phyloP scores from a whole-genome alignment of 2,888 invertebrate species.

The Hirtodrosophila histrioides region DNA sequence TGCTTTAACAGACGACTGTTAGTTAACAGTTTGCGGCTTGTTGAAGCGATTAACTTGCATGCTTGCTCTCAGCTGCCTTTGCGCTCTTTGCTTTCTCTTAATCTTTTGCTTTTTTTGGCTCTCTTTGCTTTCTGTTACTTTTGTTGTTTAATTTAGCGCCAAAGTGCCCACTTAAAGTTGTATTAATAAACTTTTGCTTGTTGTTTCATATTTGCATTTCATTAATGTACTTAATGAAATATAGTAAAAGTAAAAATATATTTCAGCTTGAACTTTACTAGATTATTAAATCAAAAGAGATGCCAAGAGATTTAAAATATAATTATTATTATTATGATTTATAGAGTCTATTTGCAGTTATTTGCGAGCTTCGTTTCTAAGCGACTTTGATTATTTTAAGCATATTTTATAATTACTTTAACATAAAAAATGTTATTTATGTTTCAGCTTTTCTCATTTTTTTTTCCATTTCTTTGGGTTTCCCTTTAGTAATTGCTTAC shows the following conservation, averaged over 20 bases:
- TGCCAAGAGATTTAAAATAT: not conserved
- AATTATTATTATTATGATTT: not conserved
- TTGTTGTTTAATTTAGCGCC: slow-evolving; percentile 10
- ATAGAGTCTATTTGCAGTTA: too few relatives aligned
- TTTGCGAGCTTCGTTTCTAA: not conserved
- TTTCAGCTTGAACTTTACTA: slow-evolving; percentile 22
- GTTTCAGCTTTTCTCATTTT: slow-evolving; percentile 1
- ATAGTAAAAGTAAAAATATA: slow-evolving; percentile 2
- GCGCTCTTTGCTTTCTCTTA: not conserved
- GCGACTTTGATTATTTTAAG: not conserved
- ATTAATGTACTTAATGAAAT: slow-evolving; percentile 3
- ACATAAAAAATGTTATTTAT: slow-evolving; percentile 21
- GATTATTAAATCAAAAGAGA: slow-evolving; percentile 1
- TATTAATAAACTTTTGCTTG: not conserved
- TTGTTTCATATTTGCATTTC: not conserved
- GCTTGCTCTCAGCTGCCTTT: slow-evolving; percentile 2
- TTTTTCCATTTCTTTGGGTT: slow-evolving; percentile 4
- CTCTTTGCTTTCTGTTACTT: not conserved
- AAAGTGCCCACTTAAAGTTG: slow-evolving; percentile 3
- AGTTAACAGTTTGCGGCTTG: slow-evolving; percentile 13
- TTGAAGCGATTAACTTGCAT: not conserved
- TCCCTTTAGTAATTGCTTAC: slow-evolving; percentile 38
- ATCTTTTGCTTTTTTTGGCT: not conserved
- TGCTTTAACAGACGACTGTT: slow-evolving; percentile 14
- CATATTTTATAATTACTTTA: slow-evolving; percentile 5